These are phyloP conservation scores for Chrysolina americana DNA, from an alignment of 2,888 invertebrate species.

Conservation along the genomic window DNA sequence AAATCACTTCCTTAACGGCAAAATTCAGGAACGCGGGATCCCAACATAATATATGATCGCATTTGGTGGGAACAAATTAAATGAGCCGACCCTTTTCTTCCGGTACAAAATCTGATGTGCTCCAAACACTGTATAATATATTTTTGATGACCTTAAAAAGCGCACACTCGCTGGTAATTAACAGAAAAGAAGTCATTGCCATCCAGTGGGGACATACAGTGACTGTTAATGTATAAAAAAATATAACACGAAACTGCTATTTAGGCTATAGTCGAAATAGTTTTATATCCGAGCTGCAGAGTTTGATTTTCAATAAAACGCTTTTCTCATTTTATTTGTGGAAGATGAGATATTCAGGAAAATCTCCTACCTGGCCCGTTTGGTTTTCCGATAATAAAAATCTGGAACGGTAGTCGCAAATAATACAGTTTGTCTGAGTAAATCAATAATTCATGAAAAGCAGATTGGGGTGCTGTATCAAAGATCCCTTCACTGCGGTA, in stretches of 20 bases:
- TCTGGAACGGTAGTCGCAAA: background rate
- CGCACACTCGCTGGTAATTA: too few species aligned
- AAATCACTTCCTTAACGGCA: constrained; percentile 7
- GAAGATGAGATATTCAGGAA: background rate
- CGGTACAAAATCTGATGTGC: constrained; percentile 6
- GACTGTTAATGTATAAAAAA: too few species aligned
- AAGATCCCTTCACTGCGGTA: background rate
- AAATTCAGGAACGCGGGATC: constrained; percentile 8
- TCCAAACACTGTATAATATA: background rate
- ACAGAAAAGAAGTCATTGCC: too few species aligned
- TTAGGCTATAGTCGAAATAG: too few species aligned
- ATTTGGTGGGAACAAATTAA: constrained; percentile 4
- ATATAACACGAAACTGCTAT: too few species aligned
- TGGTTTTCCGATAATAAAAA: background rate
- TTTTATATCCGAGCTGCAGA: too few species aligned
- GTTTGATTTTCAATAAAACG: too few species aligned
- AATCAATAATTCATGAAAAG: constrained; percentile 14
- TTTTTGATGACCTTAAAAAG: too few species aligned
- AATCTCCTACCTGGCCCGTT: background rate
- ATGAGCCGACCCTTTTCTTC: background rate
- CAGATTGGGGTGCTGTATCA: background rate
- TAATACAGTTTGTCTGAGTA: background rate
- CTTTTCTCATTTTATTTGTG: background rate
- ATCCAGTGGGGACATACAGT: too few species aligned
- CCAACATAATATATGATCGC: constrained; percentile 3